Evolutionary conservation across 2,113 vertebrate species (phyloP), one percentile per base, ranked within the genome.

Genomic region (Callipepla squamata): DNA sequence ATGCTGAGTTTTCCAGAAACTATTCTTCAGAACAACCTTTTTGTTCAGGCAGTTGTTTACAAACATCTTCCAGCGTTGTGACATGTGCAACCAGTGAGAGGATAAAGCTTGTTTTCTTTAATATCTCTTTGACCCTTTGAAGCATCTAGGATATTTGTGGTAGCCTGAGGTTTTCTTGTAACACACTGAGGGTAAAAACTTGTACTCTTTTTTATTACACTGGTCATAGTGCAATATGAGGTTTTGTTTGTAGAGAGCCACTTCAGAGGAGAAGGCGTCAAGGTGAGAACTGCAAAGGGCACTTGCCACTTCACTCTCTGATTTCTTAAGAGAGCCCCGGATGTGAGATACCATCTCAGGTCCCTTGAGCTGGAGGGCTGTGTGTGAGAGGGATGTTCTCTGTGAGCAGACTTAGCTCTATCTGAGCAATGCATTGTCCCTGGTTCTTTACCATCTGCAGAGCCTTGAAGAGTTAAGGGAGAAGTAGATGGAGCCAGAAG

Each of bases 171-270:
- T 23, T 74, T 84, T 66, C 40, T 69, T 32, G 10, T 55, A 80
- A 57, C 14, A 32, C 14, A 9, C 21, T 74, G 38, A 75, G 63
- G 9, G 9, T 63, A 50, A 57, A 76, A 86, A 75, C 6, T 1
- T n/a, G 7, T 2, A 2, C 57, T 13, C 9, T 28, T 48, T 68
- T 68, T 79, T 47, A 57, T 69, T 34, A 10, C 23, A 45, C 66
- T 66, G 15, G 15, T 44, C 82, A 30, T 57, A 55, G 25, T 19
- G 30, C 11, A 57, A 57, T 32, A 18, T 34, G 34, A 51, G 44
- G 67, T 11, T 17, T 65, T 89, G 12, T 30, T 58, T 0, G 2
- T 17, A 63, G 62, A 67, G 28, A 0, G 2, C 9, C 6, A 12
- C 25, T 38, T 84, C 36, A 44, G 15, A 53, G 53, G 23, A 77